Conservation (phyloP, 2,113 vertebrate species). For the Nibea coibor region DNA sequence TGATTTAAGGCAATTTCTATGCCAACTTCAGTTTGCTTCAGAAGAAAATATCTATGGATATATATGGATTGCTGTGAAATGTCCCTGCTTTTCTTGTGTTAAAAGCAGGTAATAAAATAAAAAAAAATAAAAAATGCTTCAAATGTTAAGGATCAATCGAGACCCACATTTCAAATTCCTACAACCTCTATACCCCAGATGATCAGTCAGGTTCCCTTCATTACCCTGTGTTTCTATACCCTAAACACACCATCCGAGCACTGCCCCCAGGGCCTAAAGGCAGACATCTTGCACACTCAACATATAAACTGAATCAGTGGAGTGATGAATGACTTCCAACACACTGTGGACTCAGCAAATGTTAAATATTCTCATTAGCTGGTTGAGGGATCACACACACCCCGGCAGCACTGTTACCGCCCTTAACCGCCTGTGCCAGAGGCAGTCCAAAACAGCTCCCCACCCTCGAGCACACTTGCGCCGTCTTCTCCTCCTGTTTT, state of each 20-base stretch:
- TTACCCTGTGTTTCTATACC: conserved; percentile 28
- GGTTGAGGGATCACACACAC: conserved; percentile 70
- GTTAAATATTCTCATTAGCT: conserved; percentile 83
- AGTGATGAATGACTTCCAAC: conserved; percentile 75
- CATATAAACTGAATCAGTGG: conserved; percentile 56
- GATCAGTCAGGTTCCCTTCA: conserved; percentile 13
- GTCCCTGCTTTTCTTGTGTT: no score
- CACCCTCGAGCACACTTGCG: not conserved
- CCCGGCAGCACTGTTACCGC: conserved; percentile 30
- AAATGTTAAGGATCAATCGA: conserved; percentile 4
- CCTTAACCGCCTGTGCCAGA: conserved; percentile 35
- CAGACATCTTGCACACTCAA: conserved; percentile 62
- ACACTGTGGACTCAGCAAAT: conserved; percentile 79
- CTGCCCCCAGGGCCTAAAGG: conserved; percentile 21
- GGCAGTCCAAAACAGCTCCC: conserved; percentile 57
- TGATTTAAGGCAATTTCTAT: not conserved
- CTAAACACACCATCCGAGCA: conserved; percentile 22
- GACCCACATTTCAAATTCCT: not conserved
- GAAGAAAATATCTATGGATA: not conserved
- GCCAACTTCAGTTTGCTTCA: not conserved
- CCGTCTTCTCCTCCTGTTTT: conserved; percentile 40
- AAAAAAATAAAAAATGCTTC: not conserved
- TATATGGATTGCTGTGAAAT: not conserved
- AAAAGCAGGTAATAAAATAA: not conserved
- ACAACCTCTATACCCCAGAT: not conserved